These are phyloP conservation scores for Saxicola maurus DNA, from an alignment of 2,797 vertebrate species.

Conservation along the genomic window DNA sequence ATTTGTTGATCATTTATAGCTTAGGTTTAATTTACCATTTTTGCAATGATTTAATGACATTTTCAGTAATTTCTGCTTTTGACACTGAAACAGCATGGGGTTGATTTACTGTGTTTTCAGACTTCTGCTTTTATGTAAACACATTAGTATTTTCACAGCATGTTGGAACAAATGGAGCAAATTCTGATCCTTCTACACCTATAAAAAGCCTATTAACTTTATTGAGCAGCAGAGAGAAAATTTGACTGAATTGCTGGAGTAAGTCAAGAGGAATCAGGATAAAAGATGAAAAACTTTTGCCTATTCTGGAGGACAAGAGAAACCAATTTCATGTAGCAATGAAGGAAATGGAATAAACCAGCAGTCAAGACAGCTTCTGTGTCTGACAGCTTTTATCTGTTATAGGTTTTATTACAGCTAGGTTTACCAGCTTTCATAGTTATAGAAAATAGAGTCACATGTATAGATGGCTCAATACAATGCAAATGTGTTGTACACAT, in stretches of 20 bases:
- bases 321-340: background rate
- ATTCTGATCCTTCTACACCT: conserved; percentile 2
- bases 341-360: conserved; percentile 6
- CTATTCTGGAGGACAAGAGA: background rate
- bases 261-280: background rate
- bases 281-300: background rate
- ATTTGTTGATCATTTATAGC: conserved; percentile 15
- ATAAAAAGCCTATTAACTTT: background rate
- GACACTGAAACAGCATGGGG: conserved; percentile 33
- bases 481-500: background rate
- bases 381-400: conserved; percentile 19
- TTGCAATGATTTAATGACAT: conserved; percentile 11
- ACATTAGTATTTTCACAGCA: conserved; percentile 50
- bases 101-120: conserved; percentile 47
- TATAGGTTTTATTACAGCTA: background rate
- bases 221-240: background rate
- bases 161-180: conserved; percentile 3
- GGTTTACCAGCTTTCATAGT: background rate
- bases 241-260: background rate
- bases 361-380: background rate
- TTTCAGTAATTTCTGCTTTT: conserved; percentile 45
- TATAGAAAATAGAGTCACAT: background rate
- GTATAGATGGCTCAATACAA: background rate
- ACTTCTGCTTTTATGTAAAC: conserved; percentile 44
- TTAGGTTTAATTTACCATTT: conserved; percentile 26